phyloP scores from a whole-genome alignment of 2,888 invertebrate species.

The Leucophenga maculata region DNA sequence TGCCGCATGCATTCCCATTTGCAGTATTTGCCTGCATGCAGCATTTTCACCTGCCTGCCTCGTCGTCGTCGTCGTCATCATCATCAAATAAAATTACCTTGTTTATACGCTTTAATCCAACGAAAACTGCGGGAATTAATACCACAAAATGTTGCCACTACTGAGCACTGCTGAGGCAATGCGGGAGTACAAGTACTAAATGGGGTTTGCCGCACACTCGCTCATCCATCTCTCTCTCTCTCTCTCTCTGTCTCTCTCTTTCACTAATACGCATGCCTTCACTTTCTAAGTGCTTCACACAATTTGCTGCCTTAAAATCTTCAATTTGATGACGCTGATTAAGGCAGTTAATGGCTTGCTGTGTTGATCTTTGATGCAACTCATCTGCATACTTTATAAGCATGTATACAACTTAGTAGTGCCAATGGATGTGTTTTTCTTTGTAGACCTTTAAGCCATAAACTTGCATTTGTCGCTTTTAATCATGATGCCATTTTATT shows the following conservation, averaged over 20 bases:
- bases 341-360: neutral
- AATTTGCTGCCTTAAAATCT: neutral
- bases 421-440: neutral
- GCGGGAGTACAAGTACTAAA: conserved; percentile 42
- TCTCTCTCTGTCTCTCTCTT: neutral
- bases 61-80: conserved; percentile 34
- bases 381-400: too few relatives aligned
- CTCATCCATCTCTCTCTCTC: too few relatives aligned
- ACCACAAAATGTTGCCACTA: conserved; percentile 25
- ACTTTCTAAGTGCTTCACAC: conserved; percentile 1
- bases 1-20: neutral
- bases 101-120: conserved; percentile 49
- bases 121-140: conserved; percentile 56
- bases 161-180: conserved; percentile 43
- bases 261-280: neutral
- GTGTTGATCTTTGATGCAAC: too few relatives aligned
- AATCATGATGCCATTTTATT: conserved; percentile 17
- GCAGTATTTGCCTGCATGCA: conserved; percentile 9
- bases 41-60: conserved; percentile 29
- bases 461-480: conserved; percentile 10
- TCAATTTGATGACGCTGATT: neutral
- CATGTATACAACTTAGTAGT: too few relatives aligned
- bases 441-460: neutral
- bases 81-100: conserved; percentile 55
- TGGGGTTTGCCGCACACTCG: conserved; percentile 31